Base-by-base conservation (phyloP, 1,140 invertebrate species). In the Akabosia matsudoensis region DNA sequence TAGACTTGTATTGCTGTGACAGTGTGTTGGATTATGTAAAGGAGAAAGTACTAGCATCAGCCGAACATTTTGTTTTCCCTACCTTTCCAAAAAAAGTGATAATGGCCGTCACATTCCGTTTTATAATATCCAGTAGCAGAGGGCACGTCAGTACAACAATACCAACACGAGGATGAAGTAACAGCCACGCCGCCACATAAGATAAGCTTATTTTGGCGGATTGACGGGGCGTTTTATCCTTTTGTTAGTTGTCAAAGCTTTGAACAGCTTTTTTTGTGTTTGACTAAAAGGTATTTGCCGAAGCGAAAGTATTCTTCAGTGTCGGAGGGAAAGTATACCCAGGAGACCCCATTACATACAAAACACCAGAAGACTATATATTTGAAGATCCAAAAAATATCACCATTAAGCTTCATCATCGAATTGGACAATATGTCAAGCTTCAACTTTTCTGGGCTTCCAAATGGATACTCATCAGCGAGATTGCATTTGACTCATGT, bases 381-480 rank as follows among this genome's bases (percentile, higher is more conserved):
- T 93, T 94, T 82, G 93, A 96, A 82, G 89, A 88, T 45, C 91
- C 93, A 0, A 88, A 93, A 28, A 93, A 94, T 84, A 90, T 96
- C 30, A 90, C 90, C 78, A 92, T 97, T 80, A 92, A 92, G 81
- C 88, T 96, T 18, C 91, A 93, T 83, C 90, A 95, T 81, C 88
- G 92, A 7, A 88, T 96, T 31, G 94, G 92, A 2, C 88, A 89
- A 82, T 94, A 91, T 85, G 90, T 96, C 31, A 92, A 92, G 80
- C 86, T 96, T 18, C 89, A 91, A 80, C 86, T 96, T 14, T 89
- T 88, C 80, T 97, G 96, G 85, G 90, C 92, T 7, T 88, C 92
- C 2, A 88, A 89, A 73, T 97, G 94, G 94, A 93, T 97, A 77
- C 90, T 97, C 84, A 89, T 97, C 81, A 94, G 93, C 84, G 95